Base-by-base conservation (phyloP, 2,797 vertebrate genomes). In the Gallirallus australis region DNA sequence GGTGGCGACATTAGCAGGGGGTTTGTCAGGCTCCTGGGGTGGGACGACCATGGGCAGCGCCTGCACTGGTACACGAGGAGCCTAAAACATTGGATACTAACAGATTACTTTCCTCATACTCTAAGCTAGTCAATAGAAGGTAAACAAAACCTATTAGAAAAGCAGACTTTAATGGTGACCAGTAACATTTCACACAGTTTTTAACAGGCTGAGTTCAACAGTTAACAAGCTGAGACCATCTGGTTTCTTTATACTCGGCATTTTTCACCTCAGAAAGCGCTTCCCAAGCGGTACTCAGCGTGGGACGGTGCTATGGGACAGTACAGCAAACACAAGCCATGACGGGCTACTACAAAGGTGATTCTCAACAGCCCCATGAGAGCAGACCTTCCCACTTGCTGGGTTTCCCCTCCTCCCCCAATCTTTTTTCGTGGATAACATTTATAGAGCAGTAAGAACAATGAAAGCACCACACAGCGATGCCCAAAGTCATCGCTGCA, bases 21-120 rank as follows among this genome's bases (percentile, higher is more conserved):
- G 98, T 96, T 98, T 98, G 97, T 98, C 98, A 91, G 98, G 98
- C 94, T 98, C 98, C 97, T 98, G 98, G 85, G 98, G 98, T 94
- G 98, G 98, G 85, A 98, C 98, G 82, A 98, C 98, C 98, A 98
- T 98, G 93, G 98, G 98, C 95, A 98, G 98, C 97, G 98, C 98
- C 98, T 98, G 98, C 96, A 98, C 98, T 91, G 98, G 98, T 96
- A 98, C 98, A 93, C 98, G 98, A 95, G 98, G 98, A 97, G 98
- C 98, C 98, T 98, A 97, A 95, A 97, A 97, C 2, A 93, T 92
- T 6, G 40, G 77, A 97, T 75, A 97, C 59, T 79, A 86, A 94
- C 31, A 88, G 59, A 90, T 97, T 95, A 97, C 82, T 95, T 82
- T 85, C 75, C 92, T 96, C 94, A 94, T 63, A 82, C 33, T 76